Evolutionary conservation across 64 coral and sea anemone genomes (phyloP).

Genomic region (Montipora cactus): DNA sequence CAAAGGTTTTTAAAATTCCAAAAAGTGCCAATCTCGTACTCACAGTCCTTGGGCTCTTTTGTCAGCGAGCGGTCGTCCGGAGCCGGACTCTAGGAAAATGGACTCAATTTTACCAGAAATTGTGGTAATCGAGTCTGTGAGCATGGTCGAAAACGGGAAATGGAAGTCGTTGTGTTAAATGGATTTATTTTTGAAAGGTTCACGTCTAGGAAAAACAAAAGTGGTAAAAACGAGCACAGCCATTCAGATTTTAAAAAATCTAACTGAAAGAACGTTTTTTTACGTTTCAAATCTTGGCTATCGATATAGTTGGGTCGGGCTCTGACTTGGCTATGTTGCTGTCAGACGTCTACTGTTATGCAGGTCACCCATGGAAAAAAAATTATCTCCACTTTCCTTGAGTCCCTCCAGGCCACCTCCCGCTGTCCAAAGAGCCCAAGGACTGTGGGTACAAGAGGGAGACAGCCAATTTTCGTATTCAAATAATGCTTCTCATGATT

Average conservation of each 20-base stretch:
- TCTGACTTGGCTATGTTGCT: neutral
- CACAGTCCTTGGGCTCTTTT: neutral
- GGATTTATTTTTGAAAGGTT: neutral
- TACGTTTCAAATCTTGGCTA: neutral
- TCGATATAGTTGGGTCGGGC: neutral
- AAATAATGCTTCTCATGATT: too few species aligned
- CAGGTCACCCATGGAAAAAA: conserved; percentile 14
- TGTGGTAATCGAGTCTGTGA: conserved; percentile 16
- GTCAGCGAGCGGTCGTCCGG: neutral
- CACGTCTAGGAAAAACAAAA: neutral
- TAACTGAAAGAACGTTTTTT: neutral
- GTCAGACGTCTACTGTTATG: conserved; percentile 33
- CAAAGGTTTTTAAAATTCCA: neutral
- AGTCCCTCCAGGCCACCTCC: conserved; percentile 39
- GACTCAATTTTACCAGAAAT: neutral
- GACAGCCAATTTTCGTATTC: too few species aligned
- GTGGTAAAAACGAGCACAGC: conserved; percentile 6
- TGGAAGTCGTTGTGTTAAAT: neutral
- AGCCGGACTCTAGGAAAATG: neutral
- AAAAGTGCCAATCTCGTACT: neutral
- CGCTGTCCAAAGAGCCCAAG: conserved; percentile 8
- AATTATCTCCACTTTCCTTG: conserved; percentile 21
- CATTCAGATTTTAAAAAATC: neutral
- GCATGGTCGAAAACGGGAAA: neutral
- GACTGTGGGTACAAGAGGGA: neutral